A percentile compares a stretch with the other conserved stretches of the same genome.
Evolutionary conservation across 2,113 vertebrate genomes (phyloP).

Genomic region (Mastomys natalensis): DNA sequence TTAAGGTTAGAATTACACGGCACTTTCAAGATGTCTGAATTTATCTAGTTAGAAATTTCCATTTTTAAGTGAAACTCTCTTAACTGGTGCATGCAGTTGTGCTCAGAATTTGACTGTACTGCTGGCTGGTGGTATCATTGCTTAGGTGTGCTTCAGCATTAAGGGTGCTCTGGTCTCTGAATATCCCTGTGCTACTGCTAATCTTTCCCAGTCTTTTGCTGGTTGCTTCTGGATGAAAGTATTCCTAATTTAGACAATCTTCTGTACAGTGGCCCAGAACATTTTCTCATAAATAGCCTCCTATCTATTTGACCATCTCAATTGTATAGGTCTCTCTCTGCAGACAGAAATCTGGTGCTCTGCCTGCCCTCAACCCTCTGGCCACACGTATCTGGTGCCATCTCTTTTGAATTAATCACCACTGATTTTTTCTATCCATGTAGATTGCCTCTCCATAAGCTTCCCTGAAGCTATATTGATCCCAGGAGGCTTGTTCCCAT

Average conservation of each 20-base stretch:
- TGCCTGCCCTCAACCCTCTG: too few species aligned
- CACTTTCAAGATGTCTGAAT: neutral
- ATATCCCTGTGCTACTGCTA: neutral
- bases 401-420: neutral
- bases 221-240: neutral
- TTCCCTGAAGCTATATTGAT: neutral
- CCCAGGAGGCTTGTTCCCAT: neutral
- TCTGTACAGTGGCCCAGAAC: neutral
- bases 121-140: too few species aligned
- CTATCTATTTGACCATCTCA: neutral
- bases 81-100: neutral
- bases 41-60: neutral
- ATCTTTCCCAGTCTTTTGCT: neutral
- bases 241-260: neutral
- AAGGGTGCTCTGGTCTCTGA: neutral
- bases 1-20: slow-evolving; percentile 1
- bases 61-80: slow-evolving; percentile 21
- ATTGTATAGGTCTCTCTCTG: neutral
- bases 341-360: neutral
- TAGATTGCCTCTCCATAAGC: neutral
- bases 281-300: neutral
- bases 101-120: neutral
- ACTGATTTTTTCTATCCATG: neutral
- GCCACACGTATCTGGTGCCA: neutral
- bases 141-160: too few species aligned